Percentiles rank a stretch among this genome's conserved stretches.
phyloP scores from a whole-genome alignment of 2,888 invertebrate genomes.

The Rhingia rostrata region DNA sequence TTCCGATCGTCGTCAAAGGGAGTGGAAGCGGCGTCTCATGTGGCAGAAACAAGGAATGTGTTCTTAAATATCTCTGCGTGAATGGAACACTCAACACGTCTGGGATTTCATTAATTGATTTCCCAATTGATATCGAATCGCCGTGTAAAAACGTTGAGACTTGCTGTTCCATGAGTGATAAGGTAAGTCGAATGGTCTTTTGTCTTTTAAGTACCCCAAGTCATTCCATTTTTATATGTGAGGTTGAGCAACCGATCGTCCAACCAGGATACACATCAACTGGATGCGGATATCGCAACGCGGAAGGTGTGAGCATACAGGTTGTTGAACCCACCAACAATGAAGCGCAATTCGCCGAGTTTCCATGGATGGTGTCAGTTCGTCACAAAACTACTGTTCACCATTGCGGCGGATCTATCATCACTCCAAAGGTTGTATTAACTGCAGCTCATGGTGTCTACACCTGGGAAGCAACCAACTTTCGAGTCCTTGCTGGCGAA shows the following conservation, averaged over 20 bases:
- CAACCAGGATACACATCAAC: constrained; percentile 69
- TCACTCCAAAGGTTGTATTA: constrained; percentile 85
- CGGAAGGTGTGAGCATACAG: constrained; percentile 88
- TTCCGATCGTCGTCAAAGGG: too few relatives aligned
- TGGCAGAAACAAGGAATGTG: constrained; percentile 7
- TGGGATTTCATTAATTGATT: constrained; percentile 2
- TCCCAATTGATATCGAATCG: constrained; percentile 11
- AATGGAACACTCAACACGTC: not conserved
- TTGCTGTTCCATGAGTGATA: constrained; percentile 7
- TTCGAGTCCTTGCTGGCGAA: constrained; percentile 88
- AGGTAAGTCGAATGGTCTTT: not conserved
- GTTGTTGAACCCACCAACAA: constrained; percentile 86
- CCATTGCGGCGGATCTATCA: constrained; percentile 81
- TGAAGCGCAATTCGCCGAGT: constrained; percentile 85
- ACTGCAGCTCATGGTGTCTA: constrained; percentile 92
- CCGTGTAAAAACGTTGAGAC: not conserved
- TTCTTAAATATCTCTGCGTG: constrained; percentile 15
- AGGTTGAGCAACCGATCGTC: not conserved
- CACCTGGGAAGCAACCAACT: constrained; percentile 75
- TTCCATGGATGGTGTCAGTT: constrained; percentile 85
- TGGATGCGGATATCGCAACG: constrained; percentile 89
- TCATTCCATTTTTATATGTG: not conserved
- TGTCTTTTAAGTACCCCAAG: too few relatives aligned
- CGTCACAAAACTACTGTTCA: constrained; percentile 83
- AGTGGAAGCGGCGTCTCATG: not conserved